Evolutionary conservation across 2,888 invertebrate species (phyloP).

Genomic region (Hypercompe scribonia): DNA sequence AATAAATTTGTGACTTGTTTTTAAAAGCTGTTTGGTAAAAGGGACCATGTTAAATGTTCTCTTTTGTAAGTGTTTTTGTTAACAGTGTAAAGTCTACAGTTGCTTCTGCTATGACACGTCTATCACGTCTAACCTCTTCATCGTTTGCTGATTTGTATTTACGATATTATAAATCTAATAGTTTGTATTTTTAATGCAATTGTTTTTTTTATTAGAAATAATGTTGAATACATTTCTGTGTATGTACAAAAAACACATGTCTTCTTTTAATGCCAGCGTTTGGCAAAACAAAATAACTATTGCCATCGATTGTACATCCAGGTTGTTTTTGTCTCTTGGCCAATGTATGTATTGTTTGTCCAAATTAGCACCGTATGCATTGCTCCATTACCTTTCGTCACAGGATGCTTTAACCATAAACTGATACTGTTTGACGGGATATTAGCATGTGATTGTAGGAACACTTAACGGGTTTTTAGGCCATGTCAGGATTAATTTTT

Average conservation of each 20-base stretch:
- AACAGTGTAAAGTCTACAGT: too few species aligned
- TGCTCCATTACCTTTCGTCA: conserved; percentile 34
- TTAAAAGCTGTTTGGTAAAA: conserved; percentile 11
- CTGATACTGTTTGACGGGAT: conserved; percentile 38
- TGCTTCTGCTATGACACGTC: neutral
- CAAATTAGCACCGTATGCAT: conserved; percentile 57
- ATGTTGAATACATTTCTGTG: neutral
- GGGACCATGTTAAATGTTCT: neutral
- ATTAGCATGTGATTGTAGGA: conserved; percentile 38
- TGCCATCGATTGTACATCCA: conserved; percentile 12
- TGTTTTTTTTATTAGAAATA: too few species aligned
- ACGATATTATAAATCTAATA: neutral
- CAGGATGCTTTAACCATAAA: conserved; percentile 57
- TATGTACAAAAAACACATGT: neutral
- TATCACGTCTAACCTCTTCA: neutral
- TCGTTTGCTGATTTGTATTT: neutral
- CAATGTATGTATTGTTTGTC: conserved; percentile 61
- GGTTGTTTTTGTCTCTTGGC: conserved; percentile 32
- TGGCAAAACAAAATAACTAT: neutral
- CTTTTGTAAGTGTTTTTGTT: neutral
- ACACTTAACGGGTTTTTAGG: conserved; percentile 1
- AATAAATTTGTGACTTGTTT: conserved; percentile 41
- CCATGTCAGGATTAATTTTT: neutral
- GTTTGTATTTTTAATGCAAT: neutral
- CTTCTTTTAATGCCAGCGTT: neutral